Conservation (phyloP, 2,888 invertebrate species). For the Sminthurinus aureus region DNA sequence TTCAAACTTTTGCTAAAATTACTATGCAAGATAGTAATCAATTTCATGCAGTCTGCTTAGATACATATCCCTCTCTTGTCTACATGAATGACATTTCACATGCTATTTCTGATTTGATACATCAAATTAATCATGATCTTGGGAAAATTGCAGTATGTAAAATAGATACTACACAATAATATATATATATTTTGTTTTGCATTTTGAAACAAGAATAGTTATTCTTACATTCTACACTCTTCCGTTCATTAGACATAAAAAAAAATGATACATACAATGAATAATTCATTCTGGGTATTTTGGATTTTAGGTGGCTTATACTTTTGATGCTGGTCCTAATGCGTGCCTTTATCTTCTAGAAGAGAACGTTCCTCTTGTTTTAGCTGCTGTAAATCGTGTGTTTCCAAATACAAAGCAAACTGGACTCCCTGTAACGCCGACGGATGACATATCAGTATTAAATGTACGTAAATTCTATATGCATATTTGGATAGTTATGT, state of each 20-base stretch:
- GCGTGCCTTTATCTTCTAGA: constrained; percentile 87
- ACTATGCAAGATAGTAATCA: constrained; percentile 99
- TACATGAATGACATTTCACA: constrained; percentile 93
- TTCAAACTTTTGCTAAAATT: constrained; percentile 84
- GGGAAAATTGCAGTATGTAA: constrained; percentile 70
- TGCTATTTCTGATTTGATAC: constrained; percentile 79
- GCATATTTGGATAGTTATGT: not conserved
- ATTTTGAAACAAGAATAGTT: not conserved
- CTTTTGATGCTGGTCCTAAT: constrained; percentile 99
- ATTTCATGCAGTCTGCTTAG: constrained; percentile 91
- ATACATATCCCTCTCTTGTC: constrained; percentile 90
- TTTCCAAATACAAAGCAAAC: constrained; percentile 72
- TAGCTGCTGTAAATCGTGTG: constrained; percentile 73
- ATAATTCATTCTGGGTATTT: too few relatives aligned
- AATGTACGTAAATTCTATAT: not conserved
- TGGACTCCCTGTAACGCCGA: constrained; percentile 68
- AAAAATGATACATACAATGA: too few relatives aligned
- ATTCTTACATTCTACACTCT: constrained; percentile 1
- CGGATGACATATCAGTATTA: not conserved
- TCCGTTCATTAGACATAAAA: too few relatives aligned
- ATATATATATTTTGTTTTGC: not conserved
- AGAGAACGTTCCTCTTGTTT: constrained; percentile 74
- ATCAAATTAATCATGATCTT: constrained; percentile 78
- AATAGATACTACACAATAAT: not conserved
- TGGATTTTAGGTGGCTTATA: constrained; percentile 80